phyloP scores from a whole-genome alignment of 1,140 invertebrate species.

The Nautilus pompilius region DNA sequence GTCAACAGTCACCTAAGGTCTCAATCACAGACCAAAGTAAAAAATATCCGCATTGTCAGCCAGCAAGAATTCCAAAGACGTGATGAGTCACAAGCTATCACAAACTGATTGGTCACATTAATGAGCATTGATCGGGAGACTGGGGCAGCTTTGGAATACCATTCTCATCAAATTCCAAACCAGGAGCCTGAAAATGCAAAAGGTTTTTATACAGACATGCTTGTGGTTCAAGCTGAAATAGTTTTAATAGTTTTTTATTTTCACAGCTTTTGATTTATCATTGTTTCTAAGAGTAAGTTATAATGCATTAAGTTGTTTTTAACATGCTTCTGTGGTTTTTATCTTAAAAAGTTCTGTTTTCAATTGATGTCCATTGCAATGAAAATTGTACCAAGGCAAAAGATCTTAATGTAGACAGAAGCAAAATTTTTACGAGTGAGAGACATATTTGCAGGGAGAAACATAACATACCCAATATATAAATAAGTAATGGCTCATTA shows the following conservation, averaged over 20 bases:
- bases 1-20: no score
- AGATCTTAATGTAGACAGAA: no score
- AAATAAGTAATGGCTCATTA: no score
- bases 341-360: no score
- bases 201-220: not conserved
- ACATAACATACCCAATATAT: no score
- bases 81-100: not conserved
- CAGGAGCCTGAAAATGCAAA: constrained; percentile 31
- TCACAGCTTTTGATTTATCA: not conserved
- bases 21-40: no score
- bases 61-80: no score
- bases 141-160: constrained; percentile 45
- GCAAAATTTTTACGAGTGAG: no score
- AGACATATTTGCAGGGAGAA: no score
- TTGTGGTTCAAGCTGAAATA: not conserved
- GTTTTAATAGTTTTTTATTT: not conserved
- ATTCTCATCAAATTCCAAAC: constrained; percentile 45
- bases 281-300: not conserved
- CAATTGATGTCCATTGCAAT: no score
- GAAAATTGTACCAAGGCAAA: no score
- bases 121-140: constrained; percentile 27
- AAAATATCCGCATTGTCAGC: no score
- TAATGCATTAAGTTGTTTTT: not conserved
- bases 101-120: constrained; percentile 31
- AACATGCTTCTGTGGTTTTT: not conserved